Percentiles rank a stretch among this genome's conserved stretches.
Evolutionary conservation across 2,113 vertebrate species (phyloP).

Genomic region (Leptosomus discolor): DNA sequence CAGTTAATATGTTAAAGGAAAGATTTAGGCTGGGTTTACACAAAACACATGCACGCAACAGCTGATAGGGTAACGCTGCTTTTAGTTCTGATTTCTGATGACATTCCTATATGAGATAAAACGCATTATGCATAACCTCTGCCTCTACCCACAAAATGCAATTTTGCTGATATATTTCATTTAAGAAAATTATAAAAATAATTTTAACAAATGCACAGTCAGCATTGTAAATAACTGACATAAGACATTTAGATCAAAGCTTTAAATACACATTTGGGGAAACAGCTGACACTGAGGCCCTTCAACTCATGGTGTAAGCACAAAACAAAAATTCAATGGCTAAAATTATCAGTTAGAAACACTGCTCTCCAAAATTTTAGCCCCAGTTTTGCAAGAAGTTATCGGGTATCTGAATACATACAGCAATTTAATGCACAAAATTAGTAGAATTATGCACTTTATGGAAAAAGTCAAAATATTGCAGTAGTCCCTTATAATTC

Average conservation of each 20-base stretch:
- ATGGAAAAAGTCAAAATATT: not conserved
- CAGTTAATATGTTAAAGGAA: not conserved
- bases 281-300: not conserved
- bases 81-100: not conserved
- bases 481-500: not conserved
- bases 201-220: not conserved
- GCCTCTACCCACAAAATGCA: not conserved
- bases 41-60: not conserved
- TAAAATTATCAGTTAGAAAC: not conserved
- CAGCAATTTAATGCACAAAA: not conserved
- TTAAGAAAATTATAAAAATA: not conserved
- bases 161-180: not conserved
- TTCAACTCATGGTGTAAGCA: not conserved
- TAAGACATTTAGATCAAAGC: not conserved
- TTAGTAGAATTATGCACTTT: not conserved
- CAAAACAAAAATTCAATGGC: not conserved
- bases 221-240: not conserved
- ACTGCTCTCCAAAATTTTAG: not conserved
- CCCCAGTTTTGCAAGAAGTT: not conserved
- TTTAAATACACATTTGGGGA: not conserved
- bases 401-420: rapidly evolving
- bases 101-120: not conserved
- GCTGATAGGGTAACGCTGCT: not conserved
- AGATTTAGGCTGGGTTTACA: not conserved
- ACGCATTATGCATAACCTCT: not conserved